Evolutionary conservation across 64 coral and sea anemone species (phyloP), one percentile per base, ranked within the genome.

Genomic region (Stylophora pistillata): DNA sequence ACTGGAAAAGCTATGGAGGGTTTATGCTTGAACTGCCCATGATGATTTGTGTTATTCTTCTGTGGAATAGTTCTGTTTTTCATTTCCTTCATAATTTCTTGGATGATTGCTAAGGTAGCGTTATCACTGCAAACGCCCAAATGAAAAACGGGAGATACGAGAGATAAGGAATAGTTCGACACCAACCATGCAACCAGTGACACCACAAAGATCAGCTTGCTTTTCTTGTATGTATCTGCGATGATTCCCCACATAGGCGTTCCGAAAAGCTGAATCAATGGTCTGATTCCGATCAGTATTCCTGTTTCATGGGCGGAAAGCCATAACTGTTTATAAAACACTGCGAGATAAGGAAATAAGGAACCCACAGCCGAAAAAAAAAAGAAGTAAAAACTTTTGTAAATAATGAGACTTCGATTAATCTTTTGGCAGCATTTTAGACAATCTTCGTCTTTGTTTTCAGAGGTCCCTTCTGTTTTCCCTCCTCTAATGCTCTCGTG

Each of bases 261-360:
- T 21, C 64, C 93, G 0, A 92, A 59, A 59, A 98, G 72, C 33
- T 95, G 89, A 30, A 98, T 79, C 33, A 98, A 54, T 23, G 92
- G 96, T 62, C 93, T 82, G 59, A 98, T 89, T 18, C 96, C 96
- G 5, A 98, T 88, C 52, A 98, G 72, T 55, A 89, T 73, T 62
- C 96, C 96, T 30, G 96, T 98, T 71, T 98, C 93, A 0, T 76
- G 93, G 6, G 96, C 92, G 2, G 96, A 95, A 62, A 98, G 81
- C 89, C 92, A 94, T 11, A 94, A 55, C 74, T 98, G 96, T 87
- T 98, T 98, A 85, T 95, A 98, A 92, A 92, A 95, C 15, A 98
- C 89, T 9, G 96, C 80, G 13, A 98, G 79, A 85, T 94, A 98
- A 63, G 96, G 96, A 53, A 98, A 88, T 63, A 98, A 56, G 6